Conservation (phyloP, 1,140 invertebrate species). For the Aricia agestis region DNA sequence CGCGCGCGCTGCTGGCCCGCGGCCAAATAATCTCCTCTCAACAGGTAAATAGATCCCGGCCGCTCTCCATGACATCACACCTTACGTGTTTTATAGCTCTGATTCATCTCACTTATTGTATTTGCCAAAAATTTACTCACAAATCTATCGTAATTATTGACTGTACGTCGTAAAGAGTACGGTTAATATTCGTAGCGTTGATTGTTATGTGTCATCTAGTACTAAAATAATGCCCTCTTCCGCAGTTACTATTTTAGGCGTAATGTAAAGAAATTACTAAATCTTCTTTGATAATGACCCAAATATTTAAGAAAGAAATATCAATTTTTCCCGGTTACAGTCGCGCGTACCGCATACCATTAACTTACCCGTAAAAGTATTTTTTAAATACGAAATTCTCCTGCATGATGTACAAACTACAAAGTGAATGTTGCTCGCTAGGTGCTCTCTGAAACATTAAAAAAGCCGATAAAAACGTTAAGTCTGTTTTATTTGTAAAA, state of each 20-base stretch:
- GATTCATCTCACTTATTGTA: conserved; percentile 46
- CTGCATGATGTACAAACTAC: neutral
- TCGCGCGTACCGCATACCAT: no score
- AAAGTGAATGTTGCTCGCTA: neutral
- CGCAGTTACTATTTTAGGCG: no score
- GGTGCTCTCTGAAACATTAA: conserved; percentile 6
- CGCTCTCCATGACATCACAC: conserved; percentile 60
- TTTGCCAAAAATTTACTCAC: conserved; percentile 39
- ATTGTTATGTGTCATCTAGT: neutral
- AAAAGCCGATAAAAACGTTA: conserved; percentile 7
- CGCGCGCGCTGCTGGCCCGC: conserved; percentile 46
- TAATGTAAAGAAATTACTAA: no score
- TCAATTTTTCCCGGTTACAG: no score
- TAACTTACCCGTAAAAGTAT: no score
- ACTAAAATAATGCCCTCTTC: neutral
- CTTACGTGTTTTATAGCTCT: conserved; percentile 40
- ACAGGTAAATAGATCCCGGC: conserved; percentile 62
- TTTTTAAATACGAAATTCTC: no score
- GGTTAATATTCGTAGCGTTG: neutral
- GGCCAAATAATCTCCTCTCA: conserved; percentile 64
- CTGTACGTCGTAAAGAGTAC: neutral
- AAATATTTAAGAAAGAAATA: no score
- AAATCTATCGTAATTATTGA: conserved; percentile 6
- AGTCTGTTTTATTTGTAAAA: conserved; percentile 29
- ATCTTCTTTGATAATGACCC: no score